Evolutionary conservation across 1,140 invertebrate genomes (phyloP), one percentile per base, ranked within the genome.

Genomic region (Pseudomyrmex pallidus): DNA sequence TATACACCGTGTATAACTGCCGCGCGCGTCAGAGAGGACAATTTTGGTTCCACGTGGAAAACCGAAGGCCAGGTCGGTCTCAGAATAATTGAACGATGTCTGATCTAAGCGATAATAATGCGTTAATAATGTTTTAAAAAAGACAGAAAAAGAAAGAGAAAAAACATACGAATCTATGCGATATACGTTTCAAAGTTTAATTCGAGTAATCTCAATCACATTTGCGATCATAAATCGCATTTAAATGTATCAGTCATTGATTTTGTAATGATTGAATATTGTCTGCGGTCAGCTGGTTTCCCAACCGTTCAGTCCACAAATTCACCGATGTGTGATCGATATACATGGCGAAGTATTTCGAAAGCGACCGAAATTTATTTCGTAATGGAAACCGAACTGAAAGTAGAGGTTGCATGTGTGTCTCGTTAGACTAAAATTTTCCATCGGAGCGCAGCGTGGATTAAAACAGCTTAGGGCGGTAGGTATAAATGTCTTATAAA

Each of bases 221-320:
- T 64, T 74, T 57, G 35, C 35, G 35, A 35, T 35, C 5, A 64
- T 76, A 1, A 1, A 44, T 76, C 8, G 25, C 1, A 66, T 54
- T 77, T 66, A 44, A 54, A 67, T 44, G 22, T 48, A 54, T 54
- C 66, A 66, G 54, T 66, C 13, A 77, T 56, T 22, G 48, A 64
- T 52, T 35, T 35, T 22, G 12, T n/a, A 8, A 44, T 46, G 13
- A 77, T 74, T 63, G 35, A 74, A 63, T 54, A 44, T 54, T 13
- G 13, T 52, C 12, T 12, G 25, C 13, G 48, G 48, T 13, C 48
- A 15, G 25, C 4, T 35, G 48, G 20, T 13, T 56, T 66, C 22
- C 22, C 4, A 66, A 67, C 44, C 22, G 8, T 50, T 46, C 46
- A 22, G 13, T 17, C 1, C 10, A 62, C 44, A 35, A 76, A 66